A percentile compares a stretch with the other conserved stretches of the same genome.
Conservation (phyloP, 2,797 vertebrate species). For the Sciaenops ocellatus region DNA sequence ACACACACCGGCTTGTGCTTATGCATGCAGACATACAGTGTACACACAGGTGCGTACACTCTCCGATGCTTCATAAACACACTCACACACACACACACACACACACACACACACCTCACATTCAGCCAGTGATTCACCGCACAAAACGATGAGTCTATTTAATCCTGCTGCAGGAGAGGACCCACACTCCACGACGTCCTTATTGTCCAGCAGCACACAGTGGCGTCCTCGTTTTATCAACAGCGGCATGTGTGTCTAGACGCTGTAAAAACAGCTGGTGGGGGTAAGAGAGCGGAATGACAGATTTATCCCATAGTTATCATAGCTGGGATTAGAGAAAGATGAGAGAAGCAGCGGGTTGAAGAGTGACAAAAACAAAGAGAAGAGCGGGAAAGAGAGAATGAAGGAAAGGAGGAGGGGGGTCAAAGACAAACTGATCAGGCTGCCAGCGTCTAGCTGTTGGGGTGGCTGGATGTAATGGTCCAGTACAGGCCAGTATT, state of each 20-base stretch:
- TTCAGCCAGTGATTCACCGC: constrained; percentile 14
- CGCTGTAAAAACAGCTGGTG: constrained; percentile 79
- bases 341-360: constrained; percentile 43
- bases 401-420: constrained; percentile 6
- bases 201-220: constrained; percentile 63
- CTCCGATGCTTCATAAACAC: constrained; percentile 8
- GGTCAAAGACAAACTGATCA: constrained; percentile 43
- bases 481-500: constrained; percentile 26
- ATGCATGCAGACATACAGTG: not conserved
- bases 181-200: constrained; percentile 53
- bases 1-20: not conserved
- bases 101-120: not conserved
- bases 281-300: constrained; percentile 69
- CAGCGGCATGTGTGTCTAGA: constrained; percentile 82
- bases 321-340: constrained; percentile 75
- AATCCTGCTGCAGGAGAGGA: constrained; percentile 50
- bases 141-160: constrained; percentile 34
- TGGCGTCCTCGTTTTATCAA: constrained; percentile 72
- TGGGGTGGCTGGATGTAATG: constrained; percentile 18
- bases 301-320: constrained; percentile 75
- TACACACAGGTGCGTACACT: constrained; percentile 11
- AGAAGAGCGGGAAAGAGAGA: constrained; percentile 50
- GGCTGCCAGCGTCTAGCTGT: constrained; percentile 14
- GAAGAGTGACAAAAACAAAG: constrained; percentile 52
- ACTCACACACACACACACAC: not conserved